Evolutionary conservation across 2,113 vertebrate species (phyloP), one percentile per base, ranked within the genome.

Genomic region (Oceanodroma tethys): DNA sequence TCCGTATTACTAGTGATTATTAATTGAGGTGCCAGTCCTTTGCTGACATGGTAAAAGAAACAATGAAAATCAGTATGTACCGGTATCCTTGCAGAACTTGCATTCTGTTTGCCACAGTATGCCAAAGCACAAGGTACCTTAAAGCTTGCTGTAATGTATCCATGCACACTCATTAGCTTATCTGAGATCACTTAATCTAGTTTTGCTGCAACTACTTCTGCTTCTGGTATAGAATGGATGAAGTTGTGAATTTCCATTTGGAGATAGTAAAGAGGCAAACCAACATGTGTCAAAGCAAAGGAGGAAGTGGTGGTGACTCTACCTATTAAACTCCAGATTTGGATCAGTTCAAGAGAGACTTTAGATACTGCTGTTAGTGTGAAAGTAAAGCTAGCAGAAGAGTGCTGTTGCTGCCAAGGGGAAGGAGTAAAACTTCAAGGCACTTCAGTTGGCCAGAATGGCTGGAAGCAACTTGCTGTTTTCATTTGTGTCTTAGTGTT

Each of bases 101-200:
- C 1, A 5, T 63, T 89, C 40, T 65, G 6, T 63, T 59, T 68
- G 62, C 4, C 3, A 30, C n/a, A 74, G 21, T 9, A 15, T 65
- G 45, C 22, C 14, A 29, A 43, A 86, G n/a, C n/a, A 52, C 6
- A 32, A 4, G 7, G 16, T 42, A 15, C 19, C 8, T 90, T 30
- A 53, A 13, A 70, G 59, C 30, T 48, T 52, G 20, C 26, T 71
- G 5, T 36, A 67, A 10, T 0, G 0, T 55, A 11, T 47, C 58
- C 1, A 1, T 74, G 38, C 6, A 40, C 0, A 0, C 6, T 70
- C 2, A 6, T 5, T 25, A 58, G 19, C 20, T 72, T 56, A 20
- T 22, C n/a, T 17, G 36, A 58, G 25, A 62, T 76, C 30, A 30
- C 26, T 56, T 82, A 5, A 5, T 53, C 22, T 23, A n/a, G 13